phyloP scores from a whole-genome alignment of 1,140 invertebrate genomes.

The Orchesella cincta region DNA sequence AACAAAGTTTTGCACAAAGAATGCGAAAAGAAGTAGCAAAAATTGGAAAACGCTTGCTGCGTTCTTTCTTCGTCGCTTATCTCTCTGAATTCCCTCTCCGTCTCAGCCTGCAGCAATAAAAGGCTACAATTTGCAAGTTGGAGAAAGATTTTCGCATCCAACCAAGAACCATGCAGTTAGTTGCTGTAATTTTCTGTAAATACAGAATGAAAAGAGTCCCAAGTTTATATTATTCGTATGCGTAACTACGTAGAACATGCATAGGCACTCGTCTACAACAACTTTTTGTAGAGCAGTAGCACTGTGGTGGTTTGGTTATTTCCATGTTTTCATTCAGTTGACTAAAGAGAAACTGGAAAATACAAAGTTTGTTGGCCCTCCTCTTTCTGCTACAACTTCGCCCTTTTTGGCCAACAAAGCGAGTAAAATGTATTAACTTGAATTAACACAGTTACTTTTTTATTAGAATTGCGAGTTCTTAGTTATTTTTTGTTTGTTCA shows the following conservation, averaged over 20 bases:
- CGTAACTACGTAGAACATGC: not conserved
- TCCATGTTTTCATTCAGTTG: not conserved
- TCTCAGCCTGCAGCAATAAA: not conserved
- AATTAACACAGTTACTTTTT: conserved; percentile 20
- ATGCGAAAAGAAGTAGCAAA: not conserved
- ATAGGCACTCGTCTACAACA: not conserved
- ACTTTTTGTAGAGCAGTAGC: not conserved
- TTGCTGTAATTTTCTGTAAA: not conserved
- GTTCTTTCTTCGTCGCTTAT: not conserved
- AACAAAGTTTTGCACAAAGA: not conserved
- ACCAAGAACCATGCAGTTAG: not conserved
- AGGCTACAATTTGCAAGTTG: not conserved
- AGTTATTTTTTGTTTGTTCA: too few relatives aligned
- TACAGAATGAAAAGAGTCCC: not conserved
- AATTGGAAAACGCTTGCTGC: not conserved
- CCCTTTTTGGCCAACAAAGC: too few relatives aligned
- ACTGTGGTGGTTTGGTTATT: not conserved
- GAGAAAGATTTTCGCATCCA: not conserved
- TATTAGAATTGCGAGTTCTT: not conserved
- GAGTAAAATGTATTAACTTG: not conserved
- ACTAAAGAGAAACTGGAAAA: not conserved
- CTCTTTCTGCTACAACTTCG: too few relatives aligned
- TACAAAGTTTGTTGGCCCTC: too few relatives aligned
- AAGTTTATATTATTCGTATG: not conserved
- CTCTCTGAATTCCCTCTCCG: not conserved